phyloP scores from a whole-genome alignment of 2,888 invertebrate species.

The Pristionchus mayeri region DNA sequence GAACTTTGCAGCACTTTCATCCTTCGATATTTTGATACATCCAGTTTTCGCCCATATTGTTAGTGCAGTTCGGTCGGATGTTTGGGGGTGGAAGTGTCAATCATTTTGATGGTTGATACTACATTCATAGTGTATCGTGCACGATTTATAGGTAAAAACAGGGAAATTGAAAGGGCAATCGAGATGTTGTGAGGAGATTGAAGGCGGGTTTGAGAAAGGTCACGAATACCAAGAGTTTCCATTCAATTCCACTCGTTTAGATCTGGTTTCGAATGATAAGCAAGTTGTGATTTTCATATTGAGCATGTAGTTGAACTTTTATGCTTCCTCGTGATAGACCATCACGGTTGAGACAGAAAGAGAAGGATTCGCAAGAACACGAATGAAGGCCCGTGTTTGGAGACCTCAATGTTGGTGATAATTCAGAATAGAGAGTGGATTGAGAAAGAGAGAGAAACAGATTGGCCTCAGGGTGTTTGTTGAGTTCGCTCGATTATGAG shows the following conservation, averaged over 20 bases:
- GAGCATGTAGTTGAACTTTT: no score
- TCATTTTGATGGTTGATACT: conserved; percentile 10
- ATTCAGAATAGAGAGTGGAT: background rate
- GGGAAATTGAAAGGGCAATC: background rate
- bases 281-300: background rate
- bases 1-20: background rate
- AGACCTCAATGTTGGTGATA: background rate
- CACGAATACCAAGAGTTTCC: background rate
- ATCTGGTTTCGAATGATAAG: conserved; percentile 30
- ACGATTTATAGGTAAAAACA: background rate
- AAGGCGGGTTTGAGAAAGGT: background rate
- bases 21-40: background rate
- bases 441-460: background rate
- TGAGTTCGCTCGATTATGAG: conserved; percentile 28
- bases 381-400: background rate
- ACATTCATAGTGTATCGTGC: conserved; percentile 10
- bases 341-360: no score
- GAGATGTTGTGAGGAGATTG: background rate
- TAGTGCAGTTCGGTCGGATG: background rate
- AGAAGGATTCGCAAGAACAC: no score
- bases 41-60: background rate
- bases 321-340: no score
- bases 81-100: conserved; percentile 3
- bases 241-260: background rate
- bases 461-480: background rate